Evolutionary conservation across 2,113 vertebrate species (phyloP).

Genomic region (Chroicocephalus ridibundus): DNA sequence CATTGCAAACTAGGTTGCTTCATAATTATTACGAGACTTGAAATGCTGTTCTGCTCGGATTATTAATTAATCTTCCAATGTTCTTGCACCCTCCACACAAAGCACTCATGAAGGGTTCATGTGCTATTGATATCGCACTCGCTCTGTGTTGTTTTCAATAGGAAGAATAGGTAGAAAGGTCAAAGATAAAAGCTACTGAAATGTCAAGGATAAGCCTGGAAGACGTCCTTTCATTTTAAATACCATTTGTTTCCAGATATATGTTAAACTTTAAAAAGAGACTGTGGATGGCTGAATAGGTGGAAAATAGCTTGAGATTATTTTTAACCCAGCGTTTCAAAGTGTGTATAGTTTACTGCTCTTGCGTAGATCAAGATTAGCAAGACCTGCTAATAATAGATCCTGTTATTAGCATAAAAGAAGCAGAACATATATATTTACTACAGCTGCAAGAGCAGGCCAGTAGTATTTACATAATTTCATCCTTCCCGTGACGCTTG

Average conservation of each 20-base stretch:
- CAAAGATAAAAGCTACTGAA: constrained; percentile 48
- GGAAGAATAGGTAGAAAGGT: constrained; percentile 25
- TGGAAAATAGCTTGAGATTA: not conserved
- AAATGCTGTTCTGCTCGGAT: not conserved
- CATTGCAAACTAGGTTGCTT: not conserved
- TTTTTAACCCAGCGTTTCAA: not conserved
- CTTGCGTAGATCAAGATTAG: not conserved
- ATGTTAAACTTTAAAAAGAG: not conserved
- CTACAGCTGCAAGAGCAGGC: not conserved
- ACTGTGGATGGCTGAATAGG: not conserved
- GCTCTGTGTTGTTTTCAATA: not conserved
- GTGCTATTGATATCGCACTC: not conserved
- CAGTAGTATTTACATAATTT: not conserved
- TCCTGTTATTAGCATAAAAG: not conserved
- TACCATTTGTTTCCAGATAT: constrained; percentile 1
- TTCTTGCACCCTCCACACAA: not conserved
- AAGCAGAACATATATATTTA: not conserved
- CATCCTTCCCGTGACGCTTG: not conserved
- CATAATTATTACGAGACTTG: not conserved
- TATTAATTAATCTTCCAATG: not conserved
- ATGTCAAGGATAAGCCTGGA: constrained; percentile 46
- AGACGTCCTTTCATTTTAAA: constrained; percentile 40
- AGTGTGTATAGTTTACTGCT: not conserved
- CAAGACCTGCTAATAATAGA: not conserved
- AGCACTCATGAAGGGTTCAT: not conserved